Evolutionary conservation across 2,113 vertebrate genomes (phyloP).

Genomic region (Aegypius monachus): DNA sequence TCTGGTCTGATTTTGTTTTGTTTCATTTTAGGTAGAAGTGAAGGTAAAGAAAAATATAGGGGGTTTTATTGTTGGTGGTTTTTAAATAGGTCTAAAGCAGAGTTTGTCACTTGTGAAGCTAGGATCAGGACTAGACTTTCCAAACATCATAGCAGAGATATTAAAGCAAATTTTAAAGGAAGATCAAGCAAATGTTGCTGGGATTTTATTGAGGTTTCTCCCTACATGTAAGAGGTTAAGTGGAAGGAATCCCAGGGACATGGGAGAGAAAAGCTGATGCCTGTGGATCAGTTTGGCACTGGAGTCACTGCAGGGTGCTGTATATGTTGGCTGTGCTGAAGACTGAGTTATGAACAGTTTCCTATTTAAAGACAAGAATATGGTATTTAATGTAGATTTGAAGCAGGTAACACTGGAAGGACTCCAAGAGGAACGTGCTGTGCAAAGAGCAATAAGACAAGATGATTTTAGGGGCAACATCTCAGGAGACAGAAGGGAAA

Average conservation of each 20-base stretch:
- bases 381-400: not conserved
- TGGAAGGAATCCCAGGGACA: not conserved
- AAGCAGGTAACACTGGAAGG: not conserved
- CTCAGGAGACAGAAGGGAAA: not conserved
- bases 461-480: not conserved
- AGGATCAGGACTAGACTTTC: not conserved
- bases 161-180: not conserved
- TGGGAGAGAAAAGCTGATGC: not conserved
- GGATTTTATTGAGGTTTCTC: not conserved
- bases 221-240: not conserved
- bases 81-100: not conserved
- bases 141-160: not conserved
- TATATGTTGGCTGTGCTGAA: not conserved
- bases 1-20: not conserved
- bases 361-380: not conserved
- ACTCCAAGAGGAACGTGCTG: not conserved
- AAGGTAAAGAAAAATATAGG: not conserved
- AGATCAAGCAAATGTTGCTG: not conserved
- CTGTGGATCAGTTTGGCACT: not conserved
- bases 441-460: not conserved
- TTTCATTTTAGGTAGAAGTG: not conserved
- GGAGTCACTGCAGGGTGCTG: not conserved
- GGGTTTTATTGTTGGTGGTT: fast-evolving
- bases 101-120: not conserved
- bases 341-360: not conserved